Base-by-base conservation (phyloP, 2,888 invertebrate genomes). In the Zootermopsis nevadensis region DNA sequence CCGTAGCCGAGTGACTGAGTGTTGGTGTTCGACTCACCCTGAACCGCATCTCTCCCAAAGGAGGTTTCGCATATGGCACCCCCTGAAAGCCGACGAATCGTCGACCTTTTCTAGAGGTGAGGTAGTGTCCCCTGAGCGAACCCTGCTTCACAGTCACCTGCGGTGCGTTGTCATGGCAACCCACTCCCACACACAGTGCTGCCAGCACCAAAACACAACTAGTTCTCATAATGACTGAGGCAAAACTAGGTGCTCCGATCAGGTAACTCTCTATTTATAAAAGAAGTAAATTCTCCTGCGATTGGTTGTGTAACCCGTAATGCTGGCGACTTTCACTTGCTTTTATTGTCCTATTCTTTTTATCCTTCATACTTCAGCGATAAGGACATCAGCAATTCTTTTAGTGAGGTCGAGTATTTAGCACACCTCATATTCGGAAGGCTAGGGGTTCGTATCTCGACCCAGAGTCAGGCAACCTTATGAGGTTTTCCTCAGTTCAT, bases 11-110 rank as follows among this genome's bases (percentile, higher is more conserved):
- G 12, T 15, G 42, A 42, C 12, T 8, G 42, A 12, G 0, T 48
- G 3, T 48, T 48, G 1, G 48, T 48, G 2, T 48, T 0, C 48
- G 10, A 77, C 69, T 55, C 30, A 80, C 83, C 83, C 53, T 80
- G 53, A 83, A 83, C 1, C 83, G 69, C 30, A 83, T 48, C 31
- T 79, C 53, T n/a, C 83, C 83, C 15, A 83, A 35, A 1, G 83
- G 83, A 27, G 80, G 80, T 79, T 79, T 83, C 33, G 83, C 83
- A 55, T 83, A 83, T 6, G 79, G 83, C 10, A 83, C 48, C n/a
- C 83, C 83, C 31, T 74, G 83, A 72, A 83, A 83, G 12, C 67
- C 79, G 55, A 69, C 42, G 38, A 83, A 80, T 35, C 31, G 38
- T 2, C 80, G n/a, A 19, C 83, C 83, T 27, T 79, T 80, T 53